These are phyloP conservation scores for Monodelphis domestica DNA, from an alignment of 2,797 vertebrate genomes.

Conservation along the genomic window DNA sequence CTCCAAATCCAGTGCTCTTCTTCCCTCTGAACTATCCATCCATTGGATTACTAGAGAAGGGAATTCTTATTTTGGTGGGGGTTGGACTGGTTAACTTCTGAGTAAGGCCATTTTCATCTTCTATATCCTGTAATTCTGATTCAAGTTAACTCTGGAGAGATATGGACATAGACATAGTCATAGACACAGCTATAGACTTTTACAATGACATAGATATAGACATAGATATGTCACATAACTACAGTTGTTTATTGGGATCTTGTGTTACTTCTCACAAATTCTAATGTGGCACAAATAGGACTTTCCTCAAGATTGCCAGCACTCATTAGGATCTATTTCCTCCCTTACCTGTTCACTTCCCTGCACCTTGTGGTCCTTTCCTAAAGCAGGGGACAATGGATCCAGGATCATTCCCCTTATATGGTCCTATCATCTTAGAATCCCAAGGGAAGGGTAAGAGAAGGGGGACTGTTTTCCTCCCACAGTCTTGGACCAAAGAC, in stretches of 20 bases:
- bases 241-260: background rate
- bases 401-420: background rate
- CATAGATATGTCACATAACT: background rate
- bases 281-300: background rate
- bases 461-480: background rate
- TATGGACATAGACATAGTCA: too few species aligned
- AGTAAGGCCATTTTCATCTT: background rate
- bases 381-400: background rate
- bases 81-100: background rate
- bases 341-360: background rate
- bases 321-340: background rate
- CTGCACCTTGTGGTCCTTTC: background rate
- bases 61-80: background rate
- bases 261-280: background rate
- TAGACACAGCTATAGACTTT: background rate
- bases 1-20: background rate
- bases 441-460: background rate
- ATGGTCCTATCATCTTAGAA: background rate
- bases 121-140: background rate
- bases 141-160: background rate
- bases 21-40: background rate
- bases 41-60: background rate
- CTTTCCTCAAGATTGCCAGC: background rate
- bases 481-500: background rate
- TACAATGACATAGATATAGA: background rate